Base-by-base conservation (phyloP, 1,140 invertebrate species). In the Caerostris darwini region DNA sequence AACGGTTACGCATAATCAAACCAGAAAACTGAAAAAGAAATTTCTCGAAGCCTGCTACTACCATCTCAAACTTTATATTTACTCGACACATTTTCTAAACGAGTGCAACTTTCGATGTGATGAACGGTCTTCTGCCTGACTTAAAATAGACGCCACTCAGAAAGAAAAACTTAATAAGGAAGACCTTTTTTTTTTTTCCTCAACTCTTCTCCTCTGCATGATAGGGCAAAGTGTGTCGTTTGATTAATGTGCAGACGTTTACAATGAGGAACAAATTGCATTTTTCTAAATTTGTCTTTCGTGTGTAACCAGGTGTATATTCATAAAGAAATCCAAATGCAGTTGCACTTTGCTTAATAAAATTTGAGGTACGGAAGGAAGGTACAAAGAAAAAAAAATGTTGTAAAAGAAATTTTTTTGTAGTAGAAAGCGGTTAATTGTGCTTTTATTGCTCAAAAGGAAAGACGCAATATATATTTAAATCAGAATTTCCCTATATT, bases 211-310 rank as follows among this genome's bases (percentile, higher is more conserved):
- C 50, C n/a, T n/a, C 19, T n/a, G 17, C n/a, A 34, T 59, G 83
- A n/a, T 56, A 92, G 50, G 82, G 81, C 58, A 71, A 93, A 83
- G 92, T 93, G 83, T 57, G 82, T 71, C 92, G 56, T 87, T 87
- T 93, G 92, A 93, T 87, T 87, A 93, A 93, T 93, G 92, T 19
- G 5, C 61, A 50, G 59, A 58, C 82, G 81, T 87, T 93, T 93
- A 71, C 83, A 93, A 93, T 93, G 83, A 54, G 83, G 77, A 93
- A 93, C 92, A 87, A 87, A 93, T 93, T 93, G 81, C 92, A 87
- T 85, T 92, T 93, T 93, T 93, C 81, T 85, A 71, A 87, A 93
- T 93, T 93, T 93, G 58, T 87, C 64, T 19, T 81, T 56, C 8
- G 90, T 34, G 59, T 77, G 64, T 53, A 86, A 64, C 61, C 85